phyloP scores from a whole-genome alignment of 2,113 vertebrate species.

The Pituophis catenifer region DNA sequence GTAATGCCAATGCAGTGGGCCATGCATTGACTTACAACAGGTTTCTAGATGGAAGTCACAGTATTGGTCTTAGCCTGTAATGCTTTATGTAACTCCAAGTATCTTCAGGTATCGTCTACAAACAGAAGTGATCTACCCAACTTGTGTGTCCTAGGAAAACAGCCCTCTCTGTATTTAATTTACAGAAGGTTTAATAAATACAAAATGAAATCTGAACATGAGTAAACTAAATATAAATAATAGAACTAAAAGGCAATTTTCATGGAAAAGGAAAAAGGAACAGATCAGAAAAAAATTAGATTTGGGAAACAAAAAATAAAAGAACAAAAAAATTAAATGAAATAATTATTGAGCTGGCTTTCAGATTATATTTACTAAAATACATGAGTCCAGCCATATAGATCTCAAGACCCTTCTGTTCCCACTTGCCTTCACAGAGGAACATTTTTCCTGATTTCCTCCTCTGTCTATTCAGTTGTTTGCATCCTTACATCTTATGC shows the following conservation, averaged over 20 bases:
- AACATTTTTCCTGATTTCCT: conserved; percentile 39
- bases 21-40: neutral
- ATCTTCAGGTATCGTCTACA: neutral
- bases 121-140: neutral
- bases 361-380: no score
- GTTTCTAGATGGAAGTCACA: neutral
- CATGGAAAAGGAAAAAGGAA: neutral
- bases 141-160: neutral
- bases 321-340: neutral
- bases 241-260: neutral
- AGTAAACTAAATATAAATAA: neutral
- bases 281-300: neutral
- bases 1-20: neutral
- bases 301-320: neutral
- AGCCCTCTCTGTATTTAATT: neutral
- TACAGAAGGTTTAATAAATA: neutral
- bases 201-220: neutral
- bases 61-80: neutral
- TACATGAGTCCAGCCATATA: neutral
- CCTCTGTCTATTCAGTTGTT: conserved; percentile 12
- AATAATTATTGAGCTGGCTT: neutral
- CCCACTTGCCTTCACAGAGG: conserved; percentile 20
- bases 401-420: neutral
- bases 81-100: neutral
- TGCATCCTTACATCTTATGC: conserved; percentile 53